phyloP scores from a whole-genome alignment of 2,797 vertebrate species.

The Melanotaenia boesemani region DNA sequence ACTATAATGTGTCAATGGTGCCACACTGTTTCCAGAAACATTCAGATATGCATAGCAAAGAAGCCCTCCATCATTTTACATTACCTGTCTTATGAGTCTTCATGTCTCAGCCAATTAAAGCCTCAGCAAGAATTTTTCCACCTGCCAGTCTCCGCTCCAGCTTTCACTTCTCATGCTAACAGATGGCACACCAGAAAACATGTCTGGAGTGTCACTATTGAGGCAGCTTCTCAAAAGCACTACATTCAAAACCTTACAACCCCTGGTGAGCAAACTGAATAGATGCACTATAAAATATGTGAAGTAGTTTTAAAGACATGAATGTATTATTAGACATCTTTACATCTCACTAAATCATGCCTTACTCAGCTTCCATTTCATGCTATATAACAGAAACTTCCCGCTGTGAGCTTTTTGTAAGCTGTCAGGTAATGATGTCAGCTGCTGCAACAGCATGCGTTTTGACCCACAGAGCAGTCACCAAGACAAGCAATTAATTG shows the following conservation, averaged over 20 bases:
- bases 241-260: constrained; percentile 35
- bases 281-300: constrained; percentile 9
- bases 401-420: constrained; percentile 9
- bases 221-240: constrained; percentile 36
- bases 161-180: constrained; percentile 40
- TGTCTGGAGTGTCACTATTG: constrained; percentile 44
- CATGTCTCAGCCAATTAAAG: constrained; percentile 67
- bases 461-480: constrained; percentile 36
- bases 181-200: constrained; percentile 50
- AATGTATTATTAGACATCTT: constrained; percentile 5
- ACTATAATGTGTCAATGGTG: constrained; percentile 47
- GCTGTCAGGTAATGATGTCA: constrained; percentile 39
- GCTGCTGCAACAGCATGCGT: constrained; percentile 23
- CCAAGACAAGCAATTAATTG: constrained; percentile 54
- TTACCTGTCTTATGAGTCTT: constrained; percentile 46
- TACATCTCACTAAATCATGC: constrained; percentile 1
- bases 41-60: constrained; percentile 53
- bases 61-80: constrained; percentile 62
- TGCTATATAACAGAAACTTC: neutral
- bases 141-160: constrained; percentile 53
- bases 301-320: neutral
- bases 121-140: constrained; percentile 44
- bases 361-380: neutral
- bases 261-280: constrained; percentile 37
- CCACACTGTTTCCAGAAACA: constrained; percentile 37